These are phyloP conservation scores for Steinernema hermaphroditum DNA, from an alignment of 2,888 invertebrate genomes.

Conservation along the genomic window DNA sequence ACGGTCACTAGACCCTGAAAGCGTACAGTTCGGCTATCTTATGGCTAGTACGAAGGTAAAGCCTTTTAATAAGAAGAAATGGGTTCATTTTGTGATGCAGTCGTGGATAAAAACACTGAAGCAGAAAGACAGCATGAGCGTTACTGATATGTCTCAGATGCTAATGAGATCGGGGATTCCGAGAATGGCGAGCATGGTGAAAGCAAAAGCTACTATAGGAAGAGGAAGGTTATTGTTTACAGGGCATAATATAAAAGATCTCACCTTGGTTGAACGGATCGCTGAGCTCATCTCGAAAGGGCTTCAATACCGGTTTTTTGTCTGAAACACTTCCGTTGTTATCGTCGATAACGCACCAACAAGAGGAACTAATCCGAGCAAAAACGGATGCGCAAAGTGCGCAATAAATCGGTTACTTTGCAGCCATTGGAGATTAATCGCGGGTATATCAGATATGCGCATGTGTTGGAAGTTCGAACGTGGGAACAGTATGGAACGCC, in stretches of 20 bases:
- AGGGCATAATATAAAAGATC: too few species aligned
- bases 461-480: not conserved
- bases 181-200: too few species aligned
- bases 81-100: too few species aligned
- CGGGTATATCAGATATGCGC: slow-evolving; percentile 5
- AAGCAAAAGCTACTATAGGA: too few species aligned
- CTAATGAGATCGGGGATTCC: too few species aligned
- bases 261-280: slow-evolving; percentile 14
- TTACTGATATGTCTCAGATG: too few species aligned
- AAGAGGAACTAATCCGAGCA: not conserved
- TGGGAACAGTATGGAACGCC: not conserved
- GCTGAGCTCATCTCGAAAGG: not conserved
- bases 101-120: too few species aligned
- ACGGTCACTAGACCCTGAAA: slow-evolving; percentile 79
- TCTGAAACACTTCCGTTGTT: not conserved
- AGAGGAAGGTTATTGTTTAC: too few species aligned
- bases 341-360: not conserved
- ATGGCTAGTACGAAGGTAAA: too few species aligned
- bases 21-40: not conserved
- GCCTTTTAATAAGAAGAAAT: too few species aligned
- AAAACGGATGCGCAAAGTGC: not conserved
- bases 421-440: not conserved
- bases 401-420: slow-evolving; percentile 1
- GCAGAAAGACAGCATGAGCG: too few species aligned
- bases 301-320: slow-evolving; percentile 4